Evolutionary conservation across 2,113 vertebrate genomes (phyloP).

Genomic region (Lanius ludovicianus): DNA sequence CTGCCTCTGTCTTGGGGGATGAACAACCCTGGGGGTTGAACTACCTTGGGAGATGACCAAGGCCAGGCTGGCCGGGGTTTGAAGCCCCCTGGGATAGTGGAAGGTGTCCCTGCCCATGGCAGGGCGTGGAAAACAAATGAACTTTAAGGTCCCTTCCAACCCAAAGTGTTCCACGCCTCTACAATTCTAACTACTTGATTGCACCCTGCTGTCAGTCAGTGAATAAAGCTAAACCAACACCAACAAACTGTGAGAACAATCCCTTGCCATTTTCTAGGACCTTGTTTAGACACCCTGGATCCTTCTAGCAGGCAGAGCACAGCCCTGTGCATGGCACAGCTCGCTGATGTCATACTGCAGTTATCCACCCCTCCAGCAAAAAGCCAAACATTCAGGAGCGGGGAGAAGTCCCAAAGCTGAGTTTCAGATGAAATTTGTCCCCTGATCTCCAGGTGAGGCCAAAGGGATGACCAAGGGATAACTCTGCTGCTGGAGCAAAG

Average conservation of each 20-base stretch:
- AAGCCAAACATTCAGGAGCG: background rate
- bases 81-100: background rate
- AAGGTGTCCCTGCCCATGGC: background rate
- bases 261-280: background rate
- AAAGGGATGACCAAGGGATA: background rate
- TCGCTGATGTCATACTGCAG: rapidly evolving
- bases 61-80: background rate
- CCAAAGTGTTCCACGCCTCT: background rate
- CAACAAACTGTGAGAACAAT: background rate
- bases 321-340: background rate
- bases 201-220: background rate
- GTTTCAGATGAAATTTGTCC: rapidly evolving
- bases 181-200: background rate
- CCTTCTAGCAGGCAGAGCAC: background rate
- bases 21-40: background rate
- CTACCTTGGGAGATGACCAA: background rate
- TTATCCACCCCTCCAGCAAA: background rate
- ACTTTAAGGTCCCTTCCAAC: background rate
- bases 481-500: background rate
- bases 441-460: background rate
- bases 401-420: background rate
- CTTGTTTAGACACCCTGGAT: background rate
- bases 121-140: background rate
- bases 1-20: background rate
- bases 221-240: background rate